These are phyloP conservation scores for Sebastes matsubarae DNA, from an alignment of 2,797 vertebrate species.

Conservation along the genomic window DNA sequence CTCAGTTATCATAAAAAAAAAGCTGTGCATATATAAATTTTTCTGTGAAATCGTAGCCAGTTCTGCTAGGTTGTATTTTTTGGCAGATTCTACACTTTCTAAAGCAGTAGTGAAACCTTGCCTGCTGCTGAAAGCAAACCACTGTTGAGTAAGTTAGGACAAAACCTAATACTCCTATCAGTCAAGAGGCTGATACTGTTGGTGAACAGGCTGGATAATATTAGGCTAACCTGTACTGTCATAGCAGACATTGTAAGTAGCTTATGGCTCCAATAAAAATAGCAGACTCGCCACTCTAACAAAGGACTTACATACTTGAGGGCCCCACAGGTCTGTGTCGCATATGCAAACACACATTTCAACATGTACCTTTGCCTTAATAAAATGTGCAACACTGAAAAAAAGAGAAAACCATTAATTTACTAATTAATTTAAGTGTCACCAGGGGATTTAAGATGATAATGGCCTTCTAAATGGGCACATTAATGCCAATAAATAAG, in stretches of 20 bases:
- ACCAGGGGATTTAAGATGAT: neutral
- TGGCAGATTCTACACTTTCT: slow-evolving; percentile 4
- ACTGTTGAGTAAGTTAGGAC: slow-evolving; percentile 9
- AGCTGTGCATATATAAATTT: neutral
- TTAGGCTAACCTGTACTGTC: slow-evolving; percentile 64
- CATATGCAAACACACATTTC: slow-evolving; percentile 28
- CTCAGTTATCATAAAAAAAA: slow-evolving; percentile 12
- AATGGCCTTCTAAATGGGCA: neutral
- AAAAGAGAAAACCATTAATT: neutral
- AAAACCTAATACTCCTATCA: slow-evolving; percentile 20
- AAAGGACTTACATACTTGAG: slow-evolving; percentile 50
- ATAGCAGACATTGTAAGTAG: slow-evolving; percentile 64
- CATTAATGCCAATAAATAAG: neutral
- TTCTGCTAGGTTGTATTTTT: slow-evolving; percentile 10
- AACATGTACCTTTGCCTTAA: slow-evolving; percentile 6
- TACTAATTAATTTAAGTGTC: neutral
- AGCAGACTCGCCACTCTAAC: slow-evolving; percentile 55
- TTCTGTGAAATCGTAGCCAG: neutral
- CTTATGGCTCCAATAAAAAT: slow-evolving; percentile 71
- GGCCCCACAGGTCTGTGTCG: slow-evolving; percentile 36
- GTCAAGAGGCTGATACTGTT: slow-evolving; percentile 28
- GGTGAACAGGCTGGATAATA: slow-evolving; percentile 50
- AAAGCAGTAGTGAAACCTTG: slow-evolving; percentile 27
- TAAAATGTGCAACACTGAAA: neutral
- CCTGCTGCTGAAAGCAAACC: neutral